Percentiles rank a stretch among this genome's conserved stretches.
These are phyloP conservation scores for Periophthalmus magnuspinnatus DNA, from an alignment of 2,797 vertebrate genomes.

Conservation along the genomic window DNA sequence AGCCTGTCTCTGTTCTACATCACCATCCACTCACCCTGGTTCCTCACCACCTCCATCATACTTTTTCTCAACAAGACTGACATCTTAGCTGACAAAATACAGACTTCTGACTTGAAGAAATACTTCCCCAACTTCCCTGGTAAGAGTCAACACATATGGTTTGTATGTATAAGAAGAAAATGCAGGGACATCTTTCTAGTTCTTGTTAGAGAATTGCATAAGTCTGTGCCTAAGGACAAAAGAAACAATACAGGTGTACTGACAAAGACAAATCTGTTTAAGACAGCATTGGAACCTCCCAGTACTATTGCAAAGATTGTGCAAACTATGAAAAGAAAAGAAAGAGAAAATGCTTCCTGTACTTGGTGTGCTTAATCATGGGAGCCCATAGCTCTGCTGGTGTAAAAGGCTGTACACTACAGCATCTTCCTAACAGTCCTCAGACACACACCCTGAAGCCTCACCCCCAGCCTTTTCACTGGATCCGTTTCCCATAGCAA, in stretches of 20 bases:
- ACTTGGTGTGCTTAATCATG: constrained; percentile 43
- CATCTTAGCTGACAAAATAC: constrained; percentile 81
- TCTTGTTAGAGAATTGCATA: background rate
- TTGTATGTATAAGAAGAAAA: background rate
- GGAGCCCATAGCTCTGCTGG: constrained; percentile 43
- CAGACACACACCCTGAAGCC: constrained; percentile 4
- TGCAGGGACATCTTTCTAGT: no score
- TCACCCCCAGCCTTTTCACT: constrained; percentile 24
- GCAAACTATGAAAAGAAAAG: background rate
- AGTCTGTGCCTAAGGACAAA: background rate
- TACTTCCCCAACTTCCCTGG: constrained; percentile 77
- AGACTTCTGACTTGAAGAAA: constrained; percentile 74
- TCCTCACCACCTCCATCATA: constrained; percentile 78
- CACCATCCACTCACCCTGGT: constrained; percentile 82
- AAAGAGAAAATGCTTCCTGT: constrained; percentile 42
- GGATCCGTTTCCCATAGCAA: constrained; percentile 73
- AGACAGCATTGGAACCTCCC: background rate
- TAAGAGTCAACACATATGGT: constrained; percentile 31
- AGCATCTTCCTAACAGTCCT: constrained; percentile 29
- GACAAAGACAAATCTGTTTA: background rate
- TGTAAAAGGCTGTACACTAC: constrained; percentile 38
- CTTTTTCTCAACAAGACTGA: constrained; percentile 86
- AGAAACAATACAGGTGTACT: no score
- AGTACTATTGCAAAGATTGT: background rate
- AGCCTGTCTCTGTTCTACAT: constrained; percentile 82